Evolutionary conservation across 2,113 vertebrate species (phyloP), one percentile per base, ranked within the genome.

Genomic region (Cephalophus harveyi): DNA sequence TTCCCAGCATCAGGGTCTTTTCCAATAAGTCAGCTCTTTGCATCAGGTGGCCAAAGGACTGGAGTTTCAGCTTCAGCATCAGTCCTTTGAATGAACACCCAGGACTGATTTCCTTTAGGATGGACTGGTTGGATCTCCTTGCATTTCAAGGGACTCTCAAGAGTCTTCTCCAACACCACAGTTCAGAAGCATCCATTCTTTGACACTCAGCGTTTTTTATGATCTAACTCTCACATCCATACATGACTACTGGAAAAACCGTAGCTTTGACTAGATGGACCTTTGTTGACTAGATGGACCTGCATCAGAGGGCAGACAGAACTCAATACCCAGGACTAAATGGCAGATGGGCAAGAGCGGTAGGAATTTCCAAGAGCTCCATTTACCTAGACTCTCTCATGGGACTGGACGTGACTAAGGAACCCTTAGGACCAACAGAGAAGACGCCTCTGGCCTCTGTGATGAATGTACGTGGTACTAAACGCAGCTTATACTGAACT

Each of bases 381-480:
- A 0, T 0, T 5, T 52, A 86, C 43, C 84, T 46, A 11, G 30
- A 54, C 43, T 10, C 14, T 10, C 19, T 8, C 40, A 15, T 12
- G 13, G 15, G 19, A 17, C 7, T 50, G 50, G 25, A 14, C 10
- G 11, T 21, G 48, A 43, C 40, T 5, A n/a, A n/a, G 16, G 64
- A 33, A 3, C 27, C 15, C 28, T 8, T 5, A 33, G 30, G 52
- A 13, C 28, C 1, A 54, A 17, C 28, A 5, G 33, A 52, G 33
- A 30, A 76, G 0, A 3, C 1, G 1, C 17, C 3, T 23, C 9
- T 12, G 7, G 43, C 46, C 2, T 48, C 5, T 14, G 40, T 2
- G 55, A 43, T 0, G 8, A 36, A 52, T 13, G 54, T 2, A 54
- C 0, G 0, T 0, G 14, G 16, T 12, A 7, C 50, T 13, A 1